These are phyloP conservation scores for Thomomys bottae DNA, from an alignment of 2,113 vertebrate species.

Conservation along the genomic window DNA sequence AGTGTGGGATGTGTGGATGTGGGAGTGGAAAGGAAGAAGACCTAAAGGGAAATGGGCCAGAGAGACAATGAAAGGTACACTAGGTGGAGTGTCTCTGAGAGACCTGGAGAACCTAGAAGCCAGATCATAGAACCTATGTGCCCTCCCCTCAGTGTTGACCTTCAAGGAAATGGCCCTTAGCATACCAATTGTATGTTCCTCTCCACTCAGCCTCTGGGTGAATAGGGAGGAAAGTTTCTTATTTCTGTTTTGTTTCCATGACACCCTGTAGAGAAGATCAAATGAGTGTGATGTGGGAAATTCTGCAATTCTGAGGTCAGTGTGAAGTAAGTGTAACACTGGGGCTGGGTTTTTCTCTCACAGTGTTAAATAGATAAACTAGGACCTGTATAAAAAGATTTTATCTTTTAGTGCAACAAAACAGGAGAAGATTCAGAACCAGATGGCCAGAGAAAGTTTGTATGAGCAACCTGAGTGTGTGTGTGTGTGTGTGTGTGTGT, in stretches of 20 bases:
- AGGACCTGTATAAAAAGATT: too few relatives aligned
- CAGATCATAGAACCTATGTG: neutral
- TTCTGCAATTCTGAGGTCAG: neutral
- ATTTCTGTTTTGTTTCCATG: conserved; percentile 23
- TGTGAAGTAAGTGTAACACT: neutral
- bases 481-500: too few relatives aligned
- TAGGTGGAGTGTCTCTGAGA: too few relatives aligned
- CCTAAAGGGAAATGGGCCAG: neutral
- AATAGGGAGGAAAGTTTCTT: neutral
- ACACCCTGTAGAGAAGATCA: conserved; percentile 11
- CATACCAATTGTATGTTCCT: neutral
- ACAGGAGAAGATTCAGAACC: neutral
- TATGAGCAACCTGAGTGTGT: too few relatives aligned
- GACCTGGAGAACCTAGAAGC: neutral
- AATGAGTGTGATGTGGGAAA: neutral
- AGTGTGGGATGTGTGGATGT: neutral
- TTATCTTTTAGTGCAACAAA: neutral
- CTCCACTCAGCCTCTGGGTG: neutral
- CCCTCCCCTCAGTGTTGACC: neutral
- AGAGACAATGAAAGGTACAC: neutral
- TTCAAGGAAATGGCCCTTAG: neutral
- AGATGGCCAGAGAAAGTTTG: neutral
- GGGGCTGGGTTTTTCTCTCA: neutral
- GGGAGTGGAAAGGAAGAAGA: neutral
- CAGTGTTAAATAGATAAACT: conserved; percentile 16